Percentiles rank a stretch among this genome's conserved stretches.
These are phyloP conservation scores for Miniopterus natalensis DNA, from an alignment of 2,113 vertebrate species.

Conservation along the genomic window DNA sequence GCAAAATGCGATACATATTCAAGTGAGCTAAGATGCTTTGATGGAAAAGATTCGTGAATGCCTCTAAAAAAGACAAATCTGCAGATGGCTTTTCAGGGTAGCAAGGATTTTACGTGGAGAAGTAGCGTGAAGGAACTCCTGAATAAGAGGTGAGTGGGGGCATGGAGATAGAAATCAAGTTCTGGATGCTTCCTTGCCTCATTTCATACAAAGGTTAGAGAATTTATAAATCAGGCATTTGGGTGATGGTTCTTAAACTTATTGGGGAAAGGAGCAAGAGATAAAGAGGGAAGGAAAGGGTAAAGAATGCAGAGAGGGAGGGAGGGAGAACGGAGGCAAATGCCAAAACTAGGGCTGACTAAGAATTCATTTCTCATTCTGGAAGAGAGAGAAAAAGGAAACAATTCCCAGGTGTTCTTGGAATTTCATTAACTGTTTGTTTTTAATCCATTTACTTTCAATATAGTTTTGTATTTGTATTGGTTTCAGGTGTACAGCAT, in stretches of 20 bases:
- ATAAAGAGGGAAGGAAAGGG: too few relatives aligned
- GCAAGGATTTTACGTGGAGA: not conserved
- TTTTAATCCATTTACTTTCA: not conserved
- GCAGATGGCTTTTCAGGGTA: not conserved
- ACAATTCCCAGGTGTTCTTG: not conserved
- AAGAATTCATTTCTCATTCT: not conserved
- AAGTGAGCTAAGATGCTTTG: not conserved
- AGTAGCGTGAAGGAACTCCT: not conserved
- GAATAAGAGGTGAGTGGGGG: not conserved
- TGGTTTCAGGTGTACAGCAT: not conserved
- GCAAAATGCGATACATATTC: not conserved
- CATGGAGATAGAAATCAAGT: not conserved
- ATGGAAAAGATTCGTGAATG: not conserved
- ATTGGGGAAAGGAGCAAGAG: not conserved
- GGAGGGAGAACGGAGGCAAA: not conserved
- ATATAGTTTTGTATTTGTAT: not conserved
- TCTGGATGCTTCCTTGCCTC: not conserved
- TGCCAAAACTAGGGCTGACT: not conserved
- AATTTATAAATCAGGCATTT: not conserved
- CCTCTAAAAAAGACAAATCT: not conserved
- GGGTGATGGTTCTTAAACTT: not conserved
- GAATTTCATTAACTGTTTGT: not conserved
- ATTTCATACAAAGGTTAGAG: not conserved
- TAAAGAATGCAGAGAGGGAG: not conserved
- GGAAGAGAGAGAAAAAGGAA: not conserved